Evolutionary conservation across 2,888 invertebrate species (phyloP).

Genomic region (Ernsta delagoae): DNA sequence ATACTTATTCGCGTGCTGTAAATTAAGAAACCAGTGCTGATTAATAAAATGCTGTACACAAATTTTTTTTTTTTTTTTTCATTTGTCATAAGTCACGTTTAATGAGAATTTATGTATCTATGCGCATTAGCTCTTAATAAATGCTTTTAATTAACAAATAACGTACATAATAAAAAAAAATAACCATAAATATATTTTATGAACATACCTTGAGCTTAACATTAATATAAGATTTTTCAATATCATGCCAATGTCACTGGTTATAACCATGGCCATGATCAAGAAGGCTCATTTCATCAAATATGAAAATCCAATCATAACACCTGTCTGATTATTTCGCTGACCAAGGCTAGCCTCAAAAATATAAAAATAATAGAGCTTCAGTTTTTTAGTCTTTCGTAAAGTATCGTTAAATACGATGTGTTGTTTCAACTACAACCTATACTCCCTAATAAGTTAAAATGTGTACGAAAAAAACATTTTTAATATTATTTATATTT

Average conservation of each 20-base stretch:
- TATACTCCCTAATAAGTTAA: background rate
- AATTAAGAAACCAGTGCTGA: constrained; percentile 63
- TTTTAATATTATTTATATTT: background rate
- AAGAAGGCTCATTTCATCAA: constrained; percentile 56
- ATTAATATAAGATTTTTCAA: constrained; percentile 29
- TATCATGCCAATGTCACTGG: constrained; percentile 27
- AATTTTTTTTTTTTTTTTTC: constrained; percentile 42
- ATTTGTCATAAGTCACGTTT: background rate
- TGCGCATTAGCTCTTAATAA: too few relatives aligned
- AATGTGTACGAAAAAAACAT: background rate
- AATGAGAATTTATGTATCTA: too few relatives aligned
- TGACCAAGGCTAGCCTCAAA: constrained; percentile 58
- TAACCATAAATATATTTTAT: too few relatives aligned
- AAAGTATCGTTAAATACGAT: background rate
- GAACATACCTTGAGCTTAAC: background rate
- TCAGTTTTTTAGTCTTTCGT: constrained; percentile 5
- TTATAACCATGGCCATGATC: constrained; percentile 30
- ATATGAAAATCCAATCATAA: constrained; percentile 79
- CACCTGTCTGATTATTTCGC: constrained; percentile 71
- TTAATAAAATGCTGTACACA: constrained; percentile 67
- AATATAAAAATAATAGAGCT: constrained; percentile 57
- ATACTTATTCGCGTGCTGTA: constrained; percentile 29
- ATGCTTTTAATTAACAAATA: too few relatives aligned
- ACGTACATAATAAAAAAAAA: too few relatives aligned
- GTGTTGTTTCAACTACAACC: background rate